Evolutionary conservation across 2,888 invertebrate species (phyloP).

Genomic region (Halocaridina rubra): DNA sequence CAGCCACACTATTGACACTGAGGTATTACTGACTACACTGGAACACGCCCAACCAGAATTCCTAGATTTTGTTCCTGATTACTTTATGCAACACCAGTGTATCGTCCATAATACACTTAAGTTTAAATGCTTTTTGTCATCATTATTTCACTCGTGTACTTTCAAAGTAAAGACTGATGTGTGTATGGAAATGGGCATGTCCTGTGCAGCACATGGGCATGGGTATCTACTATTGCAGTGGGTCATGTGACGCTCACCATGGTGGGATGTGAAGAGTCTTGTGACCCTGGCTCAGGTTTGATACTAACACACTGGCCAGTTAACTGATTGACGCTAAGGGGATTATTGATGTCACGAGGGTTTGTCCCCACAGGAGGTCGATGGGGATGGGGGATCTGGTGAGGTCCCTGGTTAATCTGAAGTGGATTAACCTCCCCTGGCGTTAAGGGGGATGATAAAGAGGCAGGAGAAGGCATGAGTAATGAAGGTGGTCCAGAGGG

Average conservation of each 20-base stretch:
- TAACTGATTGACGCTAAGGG: slow-evolving; percentile 88
- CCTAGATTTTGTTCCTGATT: slow-evolving; percentile 31
- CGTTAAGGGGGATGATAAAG: slow-evolving; percentile 61
- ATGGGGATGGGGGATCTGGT: slow-evolving; percentile 68
- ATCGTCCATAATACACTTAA: slow-evolving; percentile 21
- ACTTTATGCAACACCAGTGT: slow-evolving; percentile 13
- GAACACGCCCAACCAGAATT: slow-evolving; percentile 37
- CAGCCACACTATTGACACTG: slow-evolving; percentile 57
- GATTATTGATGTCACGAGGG: slow-evolving; percentile 92
- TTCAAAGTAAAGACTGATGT: slow-evolving; percentile 40
- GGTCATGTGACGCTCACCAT: slow-evolving; percentile 64
- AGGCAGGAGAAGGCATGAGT: slow-evolving; percentile 64
- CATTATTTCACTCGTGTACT: slow-evolving; percentile 34
- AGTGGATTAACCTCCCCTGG: slow-evolving; percentile 58
- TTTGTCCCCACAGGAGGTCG: slow-evolving; percentile 90
- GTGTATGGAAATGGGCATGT: slow-evolving; percentile 41
- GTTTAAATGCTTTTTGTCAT: background rate
- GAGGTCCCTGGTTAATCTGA: slow-evolving; percentile 61
- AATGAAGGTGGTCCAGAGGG: slow-evolving; percentile 66
- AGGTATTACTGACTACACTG: slow-evolving; percentile 57
- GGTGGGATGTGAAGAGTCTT: slow-evolving; percentile 57
- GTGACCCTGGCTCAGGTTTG: slow-evolving; percentile 47
- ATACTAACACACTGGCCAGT: slow-evolving; percentile 69
- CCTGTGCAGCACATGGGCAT: slow-evolving; percentile 53
- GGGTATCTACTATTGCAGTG: slow-evolving; percentile 67